phyloP scores from a whole-genome alignment of 2,113 vertebrate genomes.

The Sinocyclocheilus rhinocerous region DNA sequence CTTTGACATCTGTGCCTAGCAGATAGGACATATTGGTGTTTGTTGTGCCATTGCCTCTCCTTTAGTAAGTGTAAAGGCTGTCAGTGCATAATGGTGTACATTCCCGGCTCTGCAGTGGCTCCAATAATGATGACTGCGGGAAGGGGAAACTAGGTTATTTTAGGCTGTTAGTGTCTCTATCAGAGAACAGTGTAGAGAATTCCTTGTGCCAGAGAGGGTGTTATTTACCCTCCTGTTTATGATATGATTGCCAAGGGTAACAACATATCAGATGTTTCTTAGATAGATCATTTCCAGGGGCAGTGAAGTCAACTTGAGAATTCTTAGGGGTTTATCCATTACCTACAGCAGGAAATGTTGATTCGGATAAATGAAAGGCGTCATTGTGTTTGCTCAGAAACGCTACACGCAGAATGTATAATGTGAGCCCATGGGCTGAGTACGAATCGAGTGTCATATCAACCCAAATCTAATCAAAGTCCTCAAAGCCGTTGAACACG shows the following conservation, averaged over 20 bases:
- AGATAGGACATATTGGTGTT: conserved; percentile 57
- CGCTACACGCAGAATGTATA: conserved; percentile 41
- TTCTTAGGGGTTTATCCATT: conserved; percentile 56
- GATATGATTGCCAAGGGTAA: conserved; percentile 58
- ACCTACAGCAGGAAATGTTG: conserved; percentile 43
- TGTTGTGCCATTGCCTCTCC: conserved; percentile 52
- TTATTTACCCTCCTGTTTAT: conserved; percentile 55
- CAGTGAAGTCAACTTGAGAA: conserved; percentile 50
- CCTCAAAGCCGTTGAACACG: conserved; percentile 24
- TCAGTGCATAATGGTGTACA: conserved; percentile 60
- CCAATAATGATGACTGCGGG: conserved; percentile 63
- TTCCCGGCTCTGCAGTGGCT: conserved; percentile 59
- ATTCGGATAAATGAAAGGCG: conserved; percentile 55
- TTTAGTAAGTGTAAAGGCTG: conserved; percentile 52
- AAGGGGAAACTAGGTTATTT: conserved; percentile 63
- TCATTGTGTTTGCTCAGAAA: conserved; percentile 58
- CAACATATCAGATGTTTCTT: conserved; percentile 56
- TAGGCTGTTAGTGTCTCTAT: conserved; percentile 58
- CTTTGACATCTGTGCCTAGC: conserved; percentile 51
- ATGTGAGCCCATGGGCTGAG: conserved; percentile 48
- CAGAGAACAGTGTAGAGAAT: conserved; percentile 50
- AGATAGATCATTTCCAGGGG: conserved; percentile 56
- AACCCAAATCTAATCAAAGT: conserved; percentile 35
- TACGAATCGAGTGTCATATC: conserved; percentile 45
- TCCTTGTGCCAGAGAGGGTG: conserved; percentile 51